phyloP scores from a whole-genome alignment of 2,113 vertebrate genomes.

The Hemibagrus wyckioides region DNA sequence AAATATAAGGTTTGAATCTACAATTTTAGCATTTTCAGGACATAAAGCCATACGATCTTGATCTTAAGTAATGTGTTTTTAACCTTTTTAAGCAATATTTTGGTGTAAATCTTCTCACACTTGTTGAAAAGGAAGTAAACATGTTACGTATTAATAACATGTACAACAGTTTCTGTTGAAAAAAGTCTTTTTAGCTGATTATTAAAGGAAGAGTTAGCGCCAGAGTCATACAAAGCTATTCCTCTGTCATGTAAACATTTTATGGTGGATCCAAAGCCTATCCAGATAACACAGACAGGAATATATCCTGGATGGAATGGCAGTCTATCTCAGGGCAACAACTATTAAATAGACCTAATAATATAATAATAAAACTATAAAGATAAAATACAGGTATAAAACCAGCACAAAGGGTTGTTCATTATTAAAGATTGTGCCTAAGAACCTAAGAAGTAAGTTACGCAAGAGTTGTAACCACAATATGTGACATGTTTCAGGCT shows the following conservation, averaged over 20 bases:
- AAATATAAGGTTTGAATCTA: not conserved
- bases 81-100: not conserved
- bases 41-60: not conserved
- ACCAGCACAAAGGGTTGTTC: not conserved
- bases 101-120: not conserved
- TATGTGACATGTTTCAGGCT: not conserved
- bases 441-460: not conserved
- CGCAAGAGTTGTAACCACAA: not conserved
- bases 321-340: not conserved
- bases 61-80: not conserved
- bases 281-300: not conserved
- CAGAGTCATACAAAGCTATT: not conserved
- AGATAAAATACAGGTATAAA: not conserved
- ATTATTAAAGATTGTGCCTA: not conserved
- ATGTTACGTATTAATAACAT: not conserved
- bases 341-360: not conserved
- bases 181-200: not conserved
- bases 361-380: not conserved
- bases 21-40: not conserved
- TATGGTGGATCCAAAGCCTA: not conserved
- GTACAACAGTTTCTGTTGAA: not conserved
- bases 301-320: not conserved
- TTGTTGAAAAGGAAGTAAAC: not conserved
- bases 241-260: not conserved
- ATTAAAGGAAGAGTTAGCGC: not conserved